Conservation (phyloP, 1,140 invertebrate species). For the Nasonia giraulti region DNA sequence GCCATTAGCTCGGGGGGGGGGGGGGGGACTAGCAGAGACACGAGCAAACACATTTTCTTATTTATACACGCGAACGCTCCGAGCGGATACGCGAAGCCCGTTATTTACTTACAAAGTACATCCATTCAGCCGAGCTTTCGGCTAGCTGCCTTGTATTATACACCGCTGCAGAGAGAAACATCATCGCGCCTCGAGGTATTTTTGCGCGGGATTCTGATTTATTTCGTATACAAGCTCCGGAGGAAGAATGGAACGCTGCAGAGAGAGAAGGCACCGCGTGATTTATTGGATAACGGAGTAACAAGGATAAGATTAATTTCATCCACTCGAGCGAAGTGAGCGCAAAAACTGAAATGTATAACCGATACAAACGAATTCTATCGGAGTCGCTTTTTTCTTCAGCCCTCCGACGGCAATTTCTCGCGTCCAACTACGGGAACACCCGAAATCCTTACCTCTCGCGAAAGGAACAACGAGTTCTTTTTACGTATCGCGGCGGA, state of each 20-base stretch:
- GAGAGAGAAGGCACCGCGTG: neutral
- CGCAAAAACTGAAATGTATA: constrained; percentile 1
- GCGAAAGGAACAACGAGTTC: neutral
- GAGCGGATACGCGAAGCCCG: no score
- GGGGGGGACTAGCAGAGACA: neutral
- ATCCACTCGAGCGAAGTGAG: neutral
- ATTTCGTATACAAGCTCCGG: no score
- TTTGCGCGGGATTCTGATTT: no score
- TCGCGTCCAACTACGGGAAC: neutral
- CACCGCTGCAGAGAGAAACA: neutral
- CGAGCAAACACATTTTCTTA: neutral
- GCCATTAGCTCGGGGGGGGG: neutral
- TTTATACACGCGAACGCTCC: neutral
- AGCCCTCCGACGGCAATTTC: neutral
- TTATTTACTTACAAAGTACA: neutral
- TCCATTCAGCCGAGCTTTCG: neutral
- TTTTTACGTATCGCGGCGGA: neutral
- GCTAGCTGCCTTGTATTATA: no score
- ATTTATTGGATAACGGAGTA: neutral
- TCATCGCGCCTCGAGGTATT: neutral
- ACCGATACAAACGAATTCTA: neutral
- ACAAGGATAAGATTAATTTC: neutral
- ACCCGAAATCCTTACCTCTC: neutral
- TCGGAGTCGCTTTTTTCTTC: neutral
- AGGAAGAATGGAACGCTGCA: no score